These are phyloP conservation scores for Elmis aenea DNA, from an alignment of 2,888 invertebrate genomes.

Conservation along the genomic window DNA sequence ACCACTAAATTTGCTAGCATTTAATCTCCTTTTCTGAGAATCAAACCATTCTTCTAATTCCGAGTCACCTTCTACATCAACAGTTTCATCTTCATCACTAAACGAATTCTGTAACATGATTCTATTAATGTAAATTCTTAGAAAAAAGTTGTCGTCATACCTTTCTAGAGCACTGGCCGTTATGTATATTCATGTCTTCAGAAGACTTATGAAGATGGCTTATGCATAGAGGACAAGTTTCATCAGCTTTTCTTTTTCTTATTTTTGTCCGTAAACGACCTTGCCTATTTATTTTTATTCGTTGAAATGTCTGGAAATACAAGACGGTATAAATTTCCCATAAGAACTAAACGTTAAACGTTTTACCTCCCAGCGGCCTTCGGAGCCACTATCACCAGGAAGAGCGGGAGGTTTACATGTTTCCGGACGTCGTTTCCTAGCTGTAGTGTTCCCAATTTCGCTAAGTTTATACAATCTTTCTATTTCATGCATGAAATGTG, in stretches of 20 bases:
- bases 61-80: conserved; percentile 60
- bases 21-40: conserved; percentile 36
- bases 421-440: conserved; percentile 45
- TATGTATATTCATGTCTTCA: conserved; percentile 59
- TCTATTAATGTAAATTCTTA: neutral
- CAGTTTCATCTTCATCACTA: conserved; percentile 62
- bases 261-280: conserved; percentile 62
- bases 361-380: conserved; percentile 63
- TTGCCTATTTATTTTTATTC: conserved; percentile 66
- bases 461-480: conserved; percentile 61
- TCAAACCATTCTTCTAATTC: conserved; percentile 56
- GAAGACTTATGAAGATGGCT: conserved; percentile 52
- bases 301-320: conserved; percentile 57
- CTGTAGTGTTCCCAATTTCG: conserved; percentile 47
- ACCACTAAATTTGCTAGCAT: neutral
- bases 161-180: conserved; percentile 59
- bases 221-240: conserved; percentile 63
- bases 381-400: conserved; percentile 50
- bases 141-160: conserved; percentile 34
- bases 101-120: conserved; percentile 13
- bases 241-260: conserved; percentile 61
- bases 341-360: neutral
- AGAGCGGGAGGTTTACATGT: conserved; percentile 43
- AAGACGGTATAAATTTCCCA: conserved; percentile 4
- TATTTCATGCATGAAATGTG: conserved; percentile 65